These are phyloP conservation scores for Scleropages formosus DNA, from an alignment of 2,797 vertebrate genomes.

Conservation along the genomic window DNA sequence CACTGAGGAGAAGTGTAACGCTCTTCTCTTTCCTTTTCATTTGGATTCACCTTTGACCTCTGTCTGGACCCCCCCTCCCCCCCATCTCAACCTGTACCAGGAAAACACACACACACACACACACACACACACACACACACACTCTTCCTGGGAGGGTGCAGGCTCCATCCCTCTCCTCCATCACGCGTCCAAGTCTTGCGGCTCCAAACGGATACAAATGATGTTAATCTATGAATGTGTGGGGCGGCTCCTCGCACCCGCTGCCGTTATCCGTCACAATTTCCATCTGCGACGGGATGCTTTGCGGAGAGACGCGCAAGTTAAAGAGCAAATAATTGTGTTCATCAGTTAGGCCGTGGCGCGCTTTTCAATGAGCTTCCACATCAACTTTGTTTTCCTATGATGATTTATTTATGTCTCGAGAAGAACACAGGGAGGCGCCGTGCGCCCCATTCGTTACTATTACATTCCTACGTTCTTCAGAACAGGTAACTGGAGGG, in stretches of 20 bases:
- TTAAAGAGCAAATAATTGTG: slow-evolving; percentile 74
- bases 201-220: slow-evolving; percentile 78
- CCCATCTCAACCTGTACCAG: background rate
- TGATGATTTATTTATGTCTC: slow-evolving; percentile 70
- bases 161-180: slow-evolving; percentile 52
- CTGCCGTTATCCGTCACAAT: slow-evolving; percentile 73
- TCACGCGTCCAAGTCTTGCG: slow-evolving; percentile 58
- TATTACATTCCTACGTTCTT: slow-evolving; percentile 6
- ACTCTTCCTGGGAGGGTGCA: too few relatives aligned
- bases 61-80: slow-evolving; percentile 36
- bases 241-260: slow-evolving; percentile 63
- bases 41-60: slow-evolving; percentile 61
- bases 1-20: slow-evolving; percentile 65
- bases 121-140: slow-evolving; percentile 39
- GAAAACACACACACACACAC: slow-evolving; percentile 56
- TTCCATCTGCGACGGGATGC: slow-evolving; percentile 61
- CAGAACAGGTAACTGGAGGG: slow-evolving; percentile 2
- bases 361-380: slow-evolving; percentile 64
- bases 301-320: slow-evolving; percentile 60
- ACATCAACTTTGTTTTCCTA: slow-evolving; percentile 49
- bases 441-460: slow-evolving; percentile 10
- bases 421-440: slow-evolving; percentile 42
- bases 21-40: slow-evolving; percentile 68
- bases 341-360: slow-evolving; percentile 59
- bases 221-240: slow-evolving; percentile 70